Percentiles rank a stretch among this genome's conserved stretches.
phyloP scores from a whole-genome alignment of 1,140 invertebrate genomes.

The Cherax destructor region DNA sequence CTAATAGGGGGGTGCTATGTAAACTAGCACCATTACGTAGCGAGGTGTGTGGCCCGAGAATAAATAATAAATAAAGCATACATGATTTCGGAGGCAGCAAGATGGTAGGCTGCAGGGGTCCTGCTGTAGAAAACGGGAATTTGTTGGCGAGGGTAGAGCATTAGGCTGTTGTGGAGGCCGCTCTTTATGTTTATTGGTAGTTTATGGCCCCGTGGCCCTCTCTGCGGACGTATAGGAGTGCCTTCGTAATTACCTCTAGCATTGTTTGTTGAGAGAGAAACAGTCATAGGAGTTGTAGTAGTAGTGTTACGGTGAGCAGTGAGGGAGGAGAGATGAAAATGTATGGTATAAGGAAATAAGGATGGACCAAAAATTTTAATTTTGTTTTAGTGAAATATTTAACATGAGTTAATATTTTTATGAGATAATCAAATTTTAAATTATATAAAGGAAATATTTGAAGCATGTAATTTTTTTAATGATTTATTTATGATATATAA shows the following conservation, averaged over 20 bases:
- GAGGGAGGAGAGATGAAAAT: no score
- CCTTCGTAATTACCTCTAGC: not conserved
- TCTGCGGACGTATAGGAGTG: not conserved
- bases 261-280: not conserved
- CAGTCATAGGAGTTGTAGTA: no score
- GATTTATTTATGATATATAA: no score
- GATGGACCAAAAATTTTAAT: no score
- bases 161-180: not conserved
- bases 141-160: not conserved
- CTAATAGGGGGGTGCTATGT: not conserved
- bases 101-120: not conserved
- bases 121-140: not conserved
- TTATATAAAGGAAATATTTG: no score
- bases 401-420: no score
- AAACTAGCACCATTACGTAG: slow-evolving; percentile 7
- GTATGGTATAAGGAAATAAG: no score
- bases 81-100: not conserved
- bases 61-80: not conserved
- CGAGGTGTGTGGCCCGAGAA: slow-evolving; percentile 18
- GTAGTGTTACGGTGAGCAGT: no score
- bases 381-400: no score
- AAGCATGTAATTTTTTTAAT: no score
- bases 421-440: no score
- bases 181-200: slow-evolving; percentile 6
- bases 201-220: not conserved